Base-by-base conservation (phyloP, 1,140 invertebrate species). In the Phenacoccus solenopsis region DNA sequence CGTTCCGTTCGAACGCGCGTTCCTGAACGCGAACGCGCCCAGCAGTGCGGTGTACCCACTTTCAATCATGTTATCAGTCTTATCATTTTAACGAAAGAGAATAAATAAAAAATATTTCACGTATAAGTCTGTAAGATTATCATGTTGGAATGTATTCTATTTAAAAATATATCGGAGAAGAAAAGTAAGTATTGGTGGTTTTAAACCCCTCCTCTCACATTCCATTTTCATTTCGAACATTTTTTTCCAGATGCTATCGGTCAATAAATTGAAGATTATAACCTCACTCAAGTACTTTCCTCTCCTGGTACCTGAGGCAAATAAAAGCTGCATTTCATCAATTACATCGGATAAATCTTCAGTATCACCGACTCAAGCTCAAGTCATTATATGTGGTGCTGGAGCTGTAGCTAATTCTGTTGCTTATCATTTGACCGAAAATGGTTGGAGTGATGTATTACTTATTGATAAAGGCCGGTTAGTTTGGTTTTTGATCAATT, bases 361-460 rank as follows among this genome's bases (percentile, higher is more conserved):
- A 68, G 27, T 68, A 10, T 67, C 76, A 0, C 75, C 76, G 1
- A 72, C 72, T 32, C 71, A 85, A 77, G 80, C 85, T 5, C 82
- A 84, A 75, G 87, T 90, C 56, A 90, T 97, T 12, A 88, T 98
- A 76, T 96, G 94, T 80, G 96, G 96, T 24, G 94, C 93, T 59
- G 96, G 96, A 64, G 87, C 97, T 27, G 90, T 95, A 79, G 96
- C 95, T 20, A 89, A 90, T 59, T 93, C 94, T 25, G 88, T 98
- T 7, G 94, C 94, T 9, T 98, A 98, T 80, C 92, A 98, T 80
- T 80, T 99, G 35, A 90, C 91, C 4, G 82, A 89, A 75, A 79
- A 87, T 73, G 95, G 94, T 67, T 91, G 89, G 86, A 94, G 94
- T 21, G 80, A 96, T 71, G 76, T 98, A 0, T 79, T 98, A 69